Conservation (phyloP, 2,797 vertebrate species). For the Myiotriccus ornatus region DNA sequence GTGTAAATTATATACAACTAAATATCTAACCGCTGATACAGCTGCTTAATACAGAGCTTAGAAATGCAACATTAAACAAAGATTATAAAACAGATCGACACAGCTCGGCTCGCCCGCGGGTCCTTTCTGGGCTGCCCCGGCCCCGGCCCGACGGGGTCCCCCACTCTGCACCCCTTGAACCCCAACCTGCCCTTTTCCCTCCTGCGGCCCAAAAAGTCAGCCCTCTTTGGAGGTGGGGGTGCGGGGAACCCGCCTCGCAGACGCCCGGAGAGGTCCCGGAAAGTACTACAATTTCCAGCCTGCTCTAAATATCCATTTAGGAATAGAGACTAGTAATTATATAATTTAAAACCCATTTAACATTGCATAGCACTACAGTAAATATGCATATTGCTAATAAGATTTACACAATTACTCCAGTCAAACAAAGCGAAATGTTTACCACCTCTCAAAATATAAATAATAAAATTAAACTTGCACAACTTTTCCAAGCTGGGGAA, state of each 20-base stretch:
- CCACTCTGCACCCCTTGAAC: neutral
- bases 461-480: conserved; percentile 69
- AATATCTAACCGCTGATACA: conserved; percentile 80
- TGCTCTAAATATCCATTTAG: conserved; percentile 77
- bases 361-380: conserved; percentile 77
- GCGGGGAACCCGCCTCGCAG: neutral
- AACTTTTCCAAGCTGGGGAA: conserved; percentile 59
- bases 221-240: neutral
- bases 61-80: conserved; percentile 84
- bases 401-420: conserved; percentile 79
- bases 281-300: conserved; percentile 61
- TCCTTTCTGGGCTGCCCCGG: neutral
- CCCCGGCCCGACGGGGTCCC: neutral
- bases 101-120: neutral
- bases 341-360: conserved; percentile 80
- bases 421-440: conserved; percentile 78
- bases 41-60: conserved; percentile 81
- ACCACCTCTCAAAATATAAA: conserved; percentile 75
- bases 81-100: conserved; percentile 74
- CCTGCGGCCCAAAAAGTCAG: neutral
- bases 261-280: conserved; percentile 12
- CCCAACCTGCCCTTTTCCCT: neutral
- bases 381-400: conserved; percentile 82
- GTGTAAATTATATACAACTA: conserved; percentile 85
- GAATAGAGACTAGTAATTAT: conserved; percentile 76